Base-by-base conservation (phyloP, 2,888 invertebrate species). In the Drosophila meridionalis region DNA sequence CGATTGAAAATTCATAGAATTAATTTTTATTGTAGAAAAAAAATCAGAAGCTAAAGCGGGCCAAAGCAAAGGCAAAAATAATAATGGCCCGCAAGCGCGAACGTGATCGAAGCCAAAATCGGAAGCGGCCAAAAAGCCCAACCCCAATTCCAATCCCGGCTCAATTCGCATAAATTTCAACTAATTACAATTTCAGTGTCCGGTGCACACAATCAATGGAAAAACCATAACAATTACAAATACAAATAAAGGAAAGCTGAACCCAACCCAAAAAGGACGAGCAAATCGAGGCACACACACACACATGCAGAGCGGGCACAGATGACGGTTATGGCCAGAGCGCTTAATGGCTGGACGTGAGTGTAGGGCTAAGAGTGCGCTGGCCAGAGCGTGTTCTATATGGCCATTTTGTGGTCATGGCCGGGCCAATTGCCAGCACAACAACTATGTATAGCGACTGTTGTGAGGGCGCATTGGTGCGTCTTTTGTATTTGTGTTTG, bases 121-220 rank as follows among this genome's bases (percentile, higher is more conserved):
- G 78, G 76, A 84, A 78, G 73, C 55, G 55, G 63, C 48, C 65
- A 47, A 45, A 36, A 56, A 11, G 42, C 30, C 9, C 28, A 42
- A 30, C 55, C 40, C 28, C 55, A 32, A 42, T 56, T 56, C 58
- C 14, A 36, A 45, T 45, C 73, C 62, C 50, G 45, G 52, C 55
- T 48, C 60, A 61, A 66, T 70, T 61, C 78, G 86, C 81, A 90
- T 87, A 87, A 88, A 87, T 90, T 88, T 82, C 64, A 80, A 82
- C 90, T 87, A 90, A 87, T 90, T 87, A 90, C 89, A 83, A 77
- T 87, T 90, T 83, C 82, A 86, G 80, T 86, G 83, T 83, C 82
- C 89, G 81, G 80, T 64, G 61, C 47, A 67, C 58, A 69, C 76
- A 73, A 89, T 88, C 73, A 70, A 88, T 88, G 76, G 64, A 43